Conservation (phyloP, 2,888 invertebrate species). For the Mylabris sibirica region DNA sequence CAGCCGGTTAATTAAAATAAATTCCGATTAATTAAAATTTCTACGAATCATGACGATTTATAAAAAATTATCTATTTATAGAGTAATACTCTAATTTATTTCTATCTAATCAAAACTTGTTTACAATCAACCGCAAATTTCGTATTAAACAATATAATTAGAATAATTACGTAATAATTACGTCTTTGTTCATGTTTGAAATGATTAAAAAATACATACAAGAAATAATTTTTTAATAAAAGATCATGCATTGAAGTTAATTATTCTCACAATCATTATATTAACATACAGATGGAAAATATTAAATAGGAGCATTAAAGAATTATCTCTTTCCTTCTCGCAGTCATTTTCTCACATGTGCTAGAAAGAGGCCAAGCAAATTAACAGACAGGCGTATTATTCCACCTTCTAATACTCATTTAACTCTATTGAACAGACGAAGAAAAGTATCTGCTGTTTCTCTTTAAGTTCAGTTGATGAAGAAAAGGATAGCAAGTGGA, state of each 20-base stretch:
- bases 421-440: too few relatives aligned
- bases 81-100: background rate
- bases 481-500: too few relatives aligned
- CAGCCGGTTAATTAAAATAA: background rate
- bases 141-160: background rate
- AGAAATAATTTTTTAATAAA: background rate
- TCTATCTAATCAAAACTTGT: background rate
- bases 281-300: too few relatives aligned
- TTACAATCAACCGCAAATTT: constrained; percentile 9
- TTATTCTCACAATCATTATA: too few relatives aligned
- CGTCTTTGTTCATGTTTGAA: background rate
- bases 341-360: too few relatives aligned
- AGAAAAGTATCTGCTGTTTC: too few relatives aligned
- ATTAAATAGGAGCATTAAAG: too few relatives aligned
- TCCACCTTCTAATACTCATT: too few relatives aligned
- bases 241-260: background rate
- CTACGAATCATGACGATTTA: background rate
- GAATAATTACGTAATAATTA: background rate
- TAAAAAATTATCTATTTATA: background rate
- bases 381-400: too few relatives aligned
- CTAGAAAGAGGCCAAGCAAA: too few relatives aligned
- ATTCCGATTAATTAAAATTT: background rate
- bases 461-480: too few relatives aligned
- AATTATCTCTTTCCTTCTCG: too few relatives aligned
- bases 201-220: background rate